Evolutionary conservation across 2,113 vertebrate species (phyloP), one percentile per base, ranked within the genome.

Genomic region (Menidia beryllina): DNA sequence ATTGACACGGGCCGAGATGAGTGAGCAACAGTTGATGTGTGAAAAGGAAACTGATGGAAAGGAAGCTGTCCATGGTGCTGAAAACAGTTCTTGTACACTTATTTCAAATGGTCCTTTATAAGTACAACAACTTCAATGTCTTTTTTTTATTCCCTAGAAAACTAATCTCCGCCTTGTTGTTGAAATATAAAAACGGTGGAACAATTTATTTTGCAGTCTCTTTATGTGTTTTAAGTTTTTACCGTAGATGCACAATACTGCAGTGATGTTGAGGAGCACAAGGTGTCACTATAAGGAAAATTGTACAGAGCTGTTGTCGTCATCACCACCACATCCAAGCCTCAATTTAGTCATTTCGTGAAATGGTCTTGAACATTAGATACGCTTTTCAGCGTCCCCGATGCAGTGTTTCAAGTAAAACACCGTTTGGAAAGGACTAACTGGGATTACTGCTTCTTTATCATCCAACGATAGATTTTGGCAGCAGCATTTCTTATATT

Each of bases 231-330:
- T 27, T 23, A 20, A 24, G 1, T 12, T 45, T 39, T 45, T 1
- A 24, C 4, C 19, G 19, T 27, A 7, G 0, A 54, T 3, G 0
- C 30, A 62, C 0, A 11, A 20, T 21, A n/a, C 24, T 85, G 79
- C 26, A 76, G 50, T 79, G 69, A 70, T 38, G 1, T 5, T 19
- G 5, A 62, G n/a, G 4, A 34, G 79, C 83, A 34, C 68, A 70
- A 52, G 76, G 72, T 82, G 83, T 82, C 76, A 47, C 63, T 63
- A 64, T 51, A 61, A 56, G 5, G 20, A 26, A 75, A 21, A 47
- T 5, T 2, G 15, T 4, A 6, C 41, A 14, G 19, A 4, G 17
- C 3, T 9, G 38, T 19, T 66, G 20, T 25, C 27, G 59, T 69
- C 69, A 25, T 62, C 43, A 43, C 12, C 8, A 11, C 23, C 13